These are phyloP conservation scores for Agrotis clavis DNA, from an alignment of 2,888 invertebrate genomes.

Conservation along the genomic window DNA sequence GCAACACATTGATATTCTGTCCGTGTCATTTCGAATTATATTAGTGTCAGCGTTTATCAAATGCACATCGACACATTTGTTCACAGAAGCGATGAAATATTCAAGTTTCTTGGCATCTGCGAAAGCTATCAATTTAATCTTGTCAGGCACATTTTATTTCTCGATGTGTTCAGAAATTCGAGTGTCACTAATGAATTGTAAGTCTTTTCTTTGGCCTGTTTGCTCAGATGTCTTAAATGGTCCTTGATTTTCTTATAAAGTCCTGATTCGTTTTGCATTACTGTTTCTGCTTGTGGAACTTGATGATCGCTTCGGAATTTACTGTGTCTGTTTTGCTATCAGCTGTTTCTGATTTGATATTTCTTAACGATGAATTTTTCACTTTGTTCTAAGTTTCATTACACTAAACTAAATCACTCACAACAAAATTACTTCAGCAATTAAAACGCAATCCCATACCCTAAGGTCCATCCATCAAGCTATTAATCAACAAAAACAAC, in stretches of 20 bases:
- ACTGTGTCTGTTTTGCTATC: no score
- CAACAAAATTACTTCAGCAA: constrained; percentile 55
- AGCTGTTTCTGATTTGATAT: background rate
- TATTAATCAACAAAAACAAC: constrained; percentile 82
- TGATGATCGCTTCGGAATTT: no score
- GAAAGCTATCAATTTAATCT: constrained; percentile 36
- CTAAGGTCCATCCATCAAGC: constrained; percentile 73
- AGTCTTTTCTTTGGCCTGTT: background rate
- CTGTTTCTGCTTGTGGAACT: background rate
- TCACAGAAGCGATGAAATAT: constrained; percentile 66
- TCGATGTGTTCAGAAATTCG: constrained; percentile 4
- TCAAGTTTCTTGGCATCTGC: constrained; percentile 59
- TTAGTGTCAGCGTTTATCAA: constrained; percentile 61
- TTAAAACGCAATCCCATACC: constrained; percentile 65
- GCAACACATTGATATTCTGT: constrained; percentile 48
- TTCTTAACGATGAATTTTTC: background rate
- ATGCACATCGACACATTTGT: constrained; percentile 52
- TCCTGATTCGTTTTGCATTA: background rate
- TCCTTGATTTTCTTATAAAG: background rate
- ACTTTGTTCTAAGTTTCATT: background rate
- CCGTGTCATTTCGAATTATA: constrained; percentile 49
- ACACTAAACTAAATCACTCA: constrained; percentile 1
- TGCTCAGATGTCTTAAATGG: background rate
- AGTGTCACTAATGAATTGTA: background rate
- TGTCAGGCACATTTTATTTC: constrained; percentile 25